phyloP scores from a whole-genome alignment of 2,113 vertebrate species.

The Chaetops frenatus region DNA sequence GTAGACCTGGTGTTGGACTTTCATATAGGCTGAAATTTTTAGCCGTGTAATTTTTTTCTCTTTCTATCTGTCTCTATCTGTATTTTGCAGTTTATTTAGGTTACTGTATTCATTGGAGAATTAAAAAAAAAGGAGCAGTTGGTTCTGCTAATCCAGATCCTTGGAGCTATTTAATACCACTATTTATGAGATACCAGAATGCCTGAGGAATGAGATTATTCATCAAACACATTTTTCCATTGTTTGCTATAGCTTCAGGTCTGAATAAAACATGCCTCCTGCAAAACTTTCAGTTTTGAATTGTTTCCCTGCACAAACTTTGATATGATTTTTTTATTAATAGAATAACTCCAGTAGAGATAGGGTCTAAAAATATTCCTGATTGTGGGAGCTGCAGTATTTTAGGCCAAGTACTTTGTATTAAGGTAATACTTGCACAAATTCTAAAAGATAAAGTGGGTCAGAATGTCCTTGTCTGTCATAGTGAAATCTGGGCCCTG shows the following conservation, averaged over 20 bases:
- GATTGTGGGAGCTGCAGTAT: not conserved
- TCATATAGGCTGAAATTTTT: not conserved
- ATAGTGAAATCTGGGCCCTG: not conserved
- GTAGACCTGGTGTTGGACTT: not conserved
- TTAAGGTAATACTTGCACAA: not conserved
- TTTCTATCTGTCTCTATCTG: not conserved
- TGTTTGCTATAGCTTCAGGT: not conserved
- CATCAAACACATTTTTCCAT: not conserved
- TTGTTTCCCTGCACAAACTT: not conserved
- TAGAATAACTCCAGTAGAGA: not conserved
- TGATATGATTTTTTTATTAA: not conserved
- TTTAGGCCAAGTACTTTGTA: not conserved
- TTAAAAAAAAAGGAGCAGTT: not conserved
- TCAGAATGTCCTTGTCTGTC: not conserved
- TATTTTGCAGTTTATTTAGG: not conserved
- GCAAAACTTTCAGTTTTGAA: not conserved
- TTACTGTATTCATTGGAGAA: not conserved
- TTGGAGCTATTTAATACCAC: not conserved
- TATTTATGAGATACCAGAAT: not conserved
- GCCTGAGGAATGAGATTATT: not conserved
- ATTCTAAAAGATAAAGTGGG: not conserved
- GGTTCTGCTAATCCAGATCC: not conserved
- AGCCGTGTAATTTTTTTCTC: not conserved
- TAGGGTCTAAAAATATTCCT: not conserved
- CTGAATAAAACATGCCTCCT: not conserved